Evolutionary conservation across 2,888 invertebrate genomes (phyloP).

Genomic region (Cheilosia soror): DNA sequence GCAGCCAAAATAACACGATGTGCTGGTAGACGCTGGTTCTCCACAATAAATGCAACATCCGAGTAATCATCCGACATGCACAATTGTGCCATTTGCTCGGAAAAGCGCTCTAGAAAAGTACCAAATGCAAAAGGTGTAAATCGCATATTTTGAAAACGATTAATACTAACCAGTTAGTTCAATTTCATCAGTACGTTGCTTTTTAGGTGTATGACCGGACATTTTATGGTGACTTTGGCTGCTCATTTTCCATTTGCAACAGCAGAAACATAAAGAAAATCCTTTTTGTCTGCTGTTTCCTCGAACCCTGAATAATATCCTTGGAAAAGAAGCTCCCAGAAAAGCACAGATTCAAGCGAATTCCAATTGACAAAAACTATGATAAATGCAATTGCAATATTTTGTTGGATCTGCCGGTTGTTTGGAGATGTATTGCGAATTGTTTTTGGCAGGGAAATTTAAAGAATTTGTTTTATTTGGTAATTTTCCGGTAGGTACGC

Average conservation of each 20-base stretch:
- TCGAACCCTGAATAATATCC: conserved; percentile 1
- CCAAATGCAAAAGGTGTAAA: not conserved
- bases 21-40: conserved; percentile 85
- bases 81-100: conserved; percentile 93
- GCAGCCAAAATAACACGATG: conserved; percentile 93
- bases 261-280: conserved; percentile 42
- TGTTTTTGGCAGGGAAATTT: conserved; percentile 13
- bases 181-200: conserved; percentile 86
- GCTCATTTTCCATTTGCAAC: conserved; percentile 80
- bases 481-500: conserved; percentile 70
- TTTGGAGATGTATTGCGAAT: not conserved
- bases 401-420: not conserved
- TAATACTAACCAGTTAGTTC: conserved; percentile 85
- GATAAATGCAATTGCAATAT: not conserved
- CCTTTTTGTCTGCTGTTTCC: conserved; percentile 13
- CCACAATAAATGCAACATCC: conserved; percentile 95
- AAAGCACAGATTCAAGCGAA: too few species aligned
- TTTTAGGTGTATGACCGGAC: conserved; percentile 84
- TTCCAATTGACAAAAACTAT: too few species aligned
- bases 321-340: too few species aligned
- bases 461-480: conserved; percentile 47
- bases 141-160: too few species aligned
- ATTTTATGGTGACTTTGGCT: conserved; percentile 84
- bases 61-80: conserved; percentile 95
- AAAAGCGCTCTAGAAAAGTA: conserved; percentile 87